These are phyloP conservation scores for Endomychus coccineus DNA, from an alignment of 2,888 invertebrate species.

Conservation along the genomic window DNA sequence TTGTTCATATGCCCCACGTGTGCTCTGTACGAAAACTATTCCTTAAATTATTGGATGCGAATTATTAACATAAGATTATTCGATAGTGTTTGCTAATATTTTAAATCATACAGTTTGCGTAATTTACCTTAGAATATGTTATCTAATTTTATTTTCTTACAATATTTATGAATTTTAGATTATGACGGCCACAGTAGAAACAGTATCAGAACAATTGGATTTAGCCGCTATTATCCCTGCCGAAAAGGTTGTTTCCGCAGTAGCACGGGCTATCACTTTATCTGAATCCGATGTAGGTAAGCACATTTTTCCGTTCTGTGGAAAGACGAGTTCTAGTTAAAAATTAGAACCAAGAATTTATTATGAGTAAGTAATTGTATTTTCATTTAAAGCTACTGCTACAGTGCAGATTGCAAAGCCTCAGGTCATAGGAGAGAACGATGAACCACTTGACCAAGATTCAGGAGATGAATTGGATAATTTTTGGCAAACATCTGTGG, in stretches of 20 bases:
- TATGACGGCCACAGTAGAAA: constrained; percentile 93
- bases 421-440: constrained; percentile 68
- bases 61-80: not conserved
- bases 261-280: constrained; percentile 78
- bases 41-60: too few relatives aligned
- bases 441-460: constrained; percentile 60
- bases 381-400: constrained; percentile 43
- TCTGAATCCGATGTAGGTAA: constrained; percentile 84
- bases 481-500: constrained; percentile 90
- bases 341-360: too few relatives aligned
- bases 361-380: constrained; percentile 1
- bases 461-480: constrained; percentile 70
- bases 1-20: constrained; percentile 90
- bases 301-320: too few relatives aligned
- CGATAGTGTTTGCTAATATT: not conserved
- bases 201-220: constrained; percentile 85
- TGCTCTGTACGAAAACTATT: constrained; percentile 49
- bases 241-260: constrained; percentile 66
- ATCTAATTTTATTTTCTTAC: not conserved
- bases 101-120: too few relatives aligned
- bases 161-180: constrained; percentile 54
- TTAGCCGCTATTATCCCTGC: constrained; percentile 78
- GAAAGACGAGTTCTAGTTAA: too few relatives aligned
- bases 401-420: constrained; percentile 69
- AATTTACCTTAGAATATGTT: not conserved